Conservation (phyloP, 2,888 invertebrate genomes). For the Andricus curvator region DNA sequence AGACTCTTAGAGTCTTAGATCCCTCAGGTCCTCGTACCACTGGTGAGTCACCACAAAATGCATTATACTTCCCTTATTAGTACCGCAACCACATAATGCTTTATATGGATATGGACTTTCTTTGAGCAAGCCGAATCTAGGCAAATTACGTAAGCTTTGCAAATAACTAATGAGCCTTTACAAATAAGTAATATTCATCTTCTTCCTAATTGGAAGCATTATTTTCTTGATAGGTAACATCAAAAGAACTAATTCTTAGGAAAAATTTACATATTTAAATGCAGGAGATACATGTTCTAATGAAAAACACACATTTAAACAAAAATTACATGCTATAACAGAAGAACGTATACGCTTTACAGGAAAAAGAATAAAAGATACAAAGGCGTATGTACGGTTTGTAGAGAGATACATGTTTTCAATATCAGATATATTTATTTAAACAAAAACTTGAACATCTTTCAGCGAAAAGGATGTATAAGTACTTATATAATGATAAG, state of each 20-base stretch:
- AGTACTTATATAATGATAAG: no score
- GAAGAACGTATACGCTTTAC: no score
- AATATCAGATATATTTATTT: no score
- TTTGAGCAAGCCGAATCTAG: constrained; percentile 20
- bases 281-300: no score
- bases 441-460: no score
- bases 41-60: constrained; percentile 19
- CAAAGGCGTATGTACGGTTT: no score
- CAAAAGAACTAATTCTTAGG: background rate
- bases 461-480: no score
- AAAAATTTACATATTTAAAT: background rate
- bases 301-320: no score
- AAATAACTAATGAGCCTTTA: background rate
- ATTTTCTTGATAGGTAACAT: background rate
- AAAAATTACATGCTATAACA: no score
- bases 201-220: background rate
- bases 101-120: constrained; percentile 9
- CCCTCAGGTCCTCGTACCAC: background rate
- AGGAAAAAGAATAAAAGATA: no score
- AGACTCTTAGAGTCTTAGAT: background rate
- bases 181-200: background rate
- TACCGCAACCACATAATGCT: constrained; percentile 26
- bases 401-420: no score
- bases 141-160: constrained; percentile 5
- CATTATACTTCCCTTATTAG: constrained; percentile 26